Evolutionary conservation across 2,888 invertebrate genomes (phyloP).

Genomic region (Serrognathus titanus): DNA sequence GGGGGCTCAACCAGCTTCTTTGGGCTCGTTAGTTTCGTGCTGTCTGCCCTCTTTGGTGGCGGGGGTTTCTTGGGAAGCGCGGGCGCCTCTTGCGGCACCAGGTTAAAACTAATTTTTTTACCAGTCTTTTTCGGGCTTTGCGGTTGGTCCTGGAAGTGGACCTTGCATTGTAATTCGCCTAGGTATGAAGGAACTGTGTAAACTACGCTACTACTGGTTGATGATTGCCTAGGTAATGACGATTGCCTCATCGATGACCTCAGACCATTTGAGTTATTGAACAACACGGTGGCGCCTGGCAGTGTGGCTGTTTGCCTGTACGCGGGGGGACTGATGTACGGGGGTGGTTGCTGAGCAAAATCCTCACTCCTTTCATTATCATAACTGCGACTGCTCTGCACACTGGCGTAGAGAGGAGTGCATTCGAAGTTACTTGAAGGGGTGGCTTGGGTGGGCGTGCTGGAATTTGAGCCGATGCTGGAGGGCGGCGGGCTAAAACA

Average conservation of each 20-base stretch:
- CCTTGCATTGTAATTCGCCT: conserved; percentile 57
- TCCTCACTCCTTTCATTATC: background rate
- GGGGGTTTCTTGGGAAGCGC: conserved; percentile 65
- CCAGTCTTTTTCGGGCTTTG: conserved; percentile 53
- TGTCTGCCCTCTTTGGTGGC: conserved; percentile 74
- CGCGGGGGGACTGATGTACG: conserved; percentile 44
- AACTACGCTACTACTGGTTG: conserved; percentile 50
- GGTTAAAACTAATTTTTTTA: conserved; percentile 66
- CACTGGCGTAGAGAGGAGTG: conserved; percentile 25
- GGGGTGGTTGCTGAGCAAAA: conserved; percentile 38
- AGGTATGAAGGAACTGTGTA: conserved; percentile 44
- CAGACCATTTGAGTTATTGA: conserved; percentile 37
- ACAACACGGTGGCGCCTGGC: conserved; percentile 36
- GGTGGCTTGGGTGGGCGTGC: conserved; percentile 43
- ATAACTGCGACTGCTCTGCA: background rate
- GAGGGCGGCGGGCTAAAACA: conserved; percentile 43
- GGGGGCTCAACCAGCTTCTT: conserved; percentile 76
- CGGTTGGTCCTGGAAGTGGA: conserved; percentile 60
- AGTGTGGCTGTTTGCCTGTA: conserved; percentile 42
- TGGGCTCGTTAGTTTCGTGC: conserved; percentile 70
- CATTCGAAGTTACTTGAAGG: conserved; percentile 41
- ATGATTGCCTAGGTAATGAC: conserved; percentile 55
- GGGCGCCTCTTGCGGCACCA: conserved; percentile 55
- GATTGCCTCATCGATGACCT: conserved; percentile 43
- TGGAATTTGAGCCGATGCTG: conserved; percentile 42